Evolutionary conservation across 2,888 invertebrate genomes (phyloP).

Genomic region (Dinocampus coccinellae): DNA sequence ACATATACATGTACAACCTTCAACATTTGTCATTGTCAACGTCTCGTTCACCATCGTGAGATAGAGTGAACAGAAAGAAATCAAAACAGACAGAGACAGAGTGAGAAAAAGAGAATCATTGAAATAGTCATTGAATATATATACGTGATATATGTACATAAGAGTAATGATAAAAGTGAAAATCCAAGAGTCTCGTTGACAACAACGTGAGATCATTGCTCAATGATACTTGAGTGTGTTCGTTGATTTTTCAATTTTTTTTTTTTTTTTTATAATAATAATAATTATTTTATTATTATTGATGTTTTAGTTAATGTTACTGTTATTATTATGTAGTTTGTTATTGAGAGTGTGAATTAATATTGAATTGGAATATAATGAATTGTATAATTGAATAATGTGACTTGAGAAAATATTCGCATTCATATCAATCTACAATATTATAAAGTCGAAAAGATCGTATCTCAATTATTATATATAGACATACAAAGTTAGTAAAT

Average conservation of each 20-base stretch:
- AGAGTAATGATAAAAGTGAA: slow-evolving; percentile 20
- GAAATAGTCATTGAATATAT: background rate
- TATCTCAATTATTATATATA: slow-evolving; percentile 28
- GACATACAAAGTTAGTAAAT: slow-evolving; percentile 16
- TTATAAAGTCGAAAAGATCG: slow-evolving; percentile 25
- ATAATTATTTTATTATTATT: too few relatives aligned
- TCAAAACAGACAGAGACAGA: too few relatives aligned
- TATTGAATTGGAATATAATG: too few relatives aligned
- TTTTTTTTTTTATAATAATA: slow-evolving; percentile 10
- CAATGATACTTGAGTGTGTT: slow-evolving; percentile 34
- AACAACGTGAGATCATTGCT: slow-evolving; percentile 32
- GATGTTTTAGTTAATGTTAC: too few relatives aligned
- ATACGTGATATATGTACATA: background rate
- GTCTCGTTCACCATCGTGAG: slow-evolving; percentile 28
- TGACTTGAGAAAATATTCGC: background rate
- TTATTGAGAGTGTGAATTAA: too few relatives aligned
- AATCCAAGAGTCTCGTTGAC: slow-evolving; percentile 36
- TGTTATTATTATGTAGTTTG: too few relatives aligned
- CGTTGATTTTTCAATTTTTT: slow-evolving; percentile 20
- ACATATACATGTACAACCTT: slow-evolving; percentile 6
- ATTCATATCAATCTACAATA: slow-evolving; percentile 13
- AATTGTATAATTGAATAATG: too few relatives aligned
- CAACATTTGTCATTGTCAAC: slow-evolving; percentile 39
- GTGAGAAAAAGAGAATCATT: too few relatives aligned
- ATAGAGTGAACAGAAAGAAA: too few relatives aligned